Conservation (phyloP, 2,797 vertebrate genomes). For the Manis javanica region DNA sequence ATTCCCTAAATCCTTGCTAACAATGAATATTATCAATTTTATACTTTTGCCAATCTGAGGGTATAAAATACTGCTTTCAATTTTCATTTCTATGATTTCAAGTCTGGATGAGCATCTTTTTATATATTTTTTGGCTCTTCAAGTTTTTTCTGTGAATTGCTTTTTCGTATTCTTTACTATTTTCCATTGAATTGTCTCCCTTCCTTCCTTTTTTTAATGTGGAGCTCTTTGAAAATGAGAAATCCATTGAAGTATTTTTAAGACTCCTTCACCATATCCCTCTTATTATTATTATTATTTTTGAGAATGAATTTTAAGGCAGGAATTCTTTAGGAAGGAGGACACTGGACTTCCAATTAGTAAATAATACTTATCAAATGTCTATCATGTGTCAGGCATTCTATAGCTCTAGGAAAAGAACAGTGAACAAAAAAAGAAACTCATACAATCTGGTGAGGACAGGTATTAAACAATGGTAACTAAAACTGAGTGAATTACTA, state of each 20-base stretch:
- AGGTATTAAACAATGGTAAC: background rate
- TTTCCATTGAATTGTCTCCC: background rate
- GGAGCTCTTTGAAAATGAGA: slow-evolving; percentile 25
- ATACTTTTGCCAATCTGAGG: background rate
- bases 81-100: background rate
- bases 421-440: background rate
- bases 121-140: background rate
- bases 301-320: slow-evolving; percentile 38
- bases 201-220: background rate
- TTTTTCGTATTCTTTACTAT: background rate
- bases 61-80: slow-evolving; percentile 15
- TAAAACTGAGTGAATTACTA: slow-evolving; percentile 12
- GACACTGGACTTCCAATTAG: background rate
- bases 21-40: background rate
- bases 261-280: background rate
- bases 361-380: background rate
- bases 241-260: background rate
- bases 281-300: background rate
- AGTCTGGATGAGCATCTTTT: slow-evolving; percentile 21
- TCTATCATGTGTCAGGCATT: background rate
- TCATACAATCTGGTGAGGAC: background rate
- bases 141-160: slow-evolving; percentile 10
- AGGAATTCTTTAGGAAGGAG: background rate
- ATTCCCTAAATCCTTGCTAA: slow-evolving; percentile 20
- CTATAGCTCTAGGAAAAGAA: background rate